phyloP scores from a whole-genome alignment of 2,113 vertebrate species.

The Zootoca vivipara region DNA sequence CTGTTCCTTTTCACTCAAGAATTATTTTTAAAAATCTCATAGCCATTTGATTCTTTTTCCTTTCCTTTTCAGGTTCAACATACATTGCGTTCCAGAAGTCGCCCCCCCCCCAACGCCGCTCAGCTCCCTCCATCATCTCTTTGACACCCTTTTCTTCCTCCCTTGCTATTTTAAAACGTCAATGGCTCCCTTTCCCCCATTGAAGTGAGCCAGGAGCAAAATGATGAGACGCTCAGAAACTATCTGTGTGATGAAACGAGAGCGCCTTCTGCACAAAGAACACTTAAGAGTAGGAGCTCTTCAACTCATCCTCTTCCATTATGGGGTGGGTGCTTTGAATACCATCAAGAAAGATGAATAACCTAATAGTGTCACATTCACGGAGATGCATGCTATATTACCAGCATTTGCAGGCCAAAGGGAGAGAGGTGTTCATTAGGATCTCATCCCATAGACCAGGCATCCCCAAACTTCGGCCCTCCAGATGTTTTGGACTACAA shows the following conservation, averaged over 20 bases:
- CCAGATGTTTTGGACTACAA: no score
- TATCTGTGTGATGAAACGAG: neutral
- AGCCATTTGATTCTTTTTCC: neutral
- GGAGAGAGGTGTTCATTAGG: neutral
- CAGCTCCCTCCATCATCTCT: neutral
- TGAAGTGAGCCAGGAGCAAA: neutral
- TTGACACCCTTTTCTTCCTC: neutral
- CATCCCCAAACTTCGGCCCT: no score
- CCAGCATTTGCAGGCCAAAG: neutral
- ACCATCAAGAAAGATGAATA: neutral
- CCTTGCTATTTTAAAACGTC: neutral
- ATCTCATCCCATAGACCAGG: neutral
- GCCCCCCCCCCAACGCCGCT: neutral
- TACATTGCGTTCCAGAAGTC: neutral
- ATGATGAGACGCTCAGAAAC: neutral
- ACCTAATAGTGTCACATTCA: neutral
- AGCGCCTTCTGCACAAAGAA: neutral
- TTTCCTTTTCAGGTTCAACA: neutral
- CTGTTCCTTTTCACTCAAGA: neutral
- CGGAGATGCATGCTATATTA: neutral
- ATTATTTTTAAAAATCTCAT: neutral
- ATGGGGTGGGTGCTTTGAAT: neutral
- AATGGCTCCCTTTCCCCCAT: neutral
- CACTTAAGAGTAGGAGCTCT: neutral
- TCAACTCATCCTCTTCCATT: neutral